A percentile compares a stretch with the other conserved stretches of the same genome.
phyloP scores from a whole-genome alignment of 1,140 invertebrate species.

The Trypoxylus dichotomus region DNA sequence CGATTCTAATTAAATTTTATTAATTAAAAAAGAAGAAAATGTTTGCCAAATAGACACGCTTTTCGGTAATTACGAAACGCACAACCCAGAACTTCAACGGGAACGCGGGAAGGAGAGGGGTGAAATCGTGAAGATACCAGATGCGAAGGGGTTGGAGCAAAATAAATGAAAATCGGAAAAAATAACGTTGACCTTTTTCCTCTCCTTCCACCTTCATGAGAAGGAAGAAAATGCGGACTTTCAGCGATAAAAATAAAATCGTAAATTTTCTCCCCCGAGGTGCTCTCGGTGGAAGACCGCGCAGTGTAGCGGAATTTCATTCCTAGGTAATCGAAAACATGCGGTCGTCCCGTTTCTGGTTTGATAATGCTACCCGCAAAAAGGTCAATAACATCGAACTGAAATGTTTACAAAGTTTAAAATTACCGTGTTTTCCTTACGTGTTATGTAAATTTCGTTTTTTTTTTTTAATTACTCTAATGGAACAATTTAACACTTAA shows the following conservation, averaged over 20 bases:
- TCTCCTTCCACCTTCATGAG: neutral
- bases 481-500: neutral
- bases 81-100: neutral
- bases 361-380: neutral
- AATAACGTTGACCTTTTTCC: slow-evolving; percentile 19
- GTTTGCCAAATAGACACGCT: slow-evolving; percentile 24
- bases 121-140: neutral
- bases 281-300: neutral
- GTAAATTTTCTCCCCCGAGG: neutral
- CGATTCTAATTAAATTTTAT: slow-evolving; percentile 23
- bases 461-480: neutral
- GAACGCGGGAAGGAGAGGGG: neutral
- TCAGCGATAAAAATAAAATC: slow-evolving; percentile 18
- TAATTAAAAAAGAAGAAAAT: slow-evolving; percentile 22
- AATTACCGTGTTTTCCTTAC: neutral
- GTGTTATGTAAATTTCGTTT: neutral
- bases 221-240: neutral
- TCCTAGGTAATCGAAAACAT: neutral
- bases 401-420: neutral
- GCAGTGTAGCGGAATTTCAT: neutral
- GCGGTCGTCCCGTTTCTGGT: neutral
- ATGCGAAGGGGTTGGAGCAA: neutral
- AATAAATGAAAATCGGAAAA: slow-evolving; percentile 21
- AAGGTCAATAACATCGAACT: neutral
- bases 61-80: slow-evolving; percentile 8